Base-by-base conservation (phyloP, 2,113 vertebrate genomes). In the Recurvirostra avosetta region DNA sequence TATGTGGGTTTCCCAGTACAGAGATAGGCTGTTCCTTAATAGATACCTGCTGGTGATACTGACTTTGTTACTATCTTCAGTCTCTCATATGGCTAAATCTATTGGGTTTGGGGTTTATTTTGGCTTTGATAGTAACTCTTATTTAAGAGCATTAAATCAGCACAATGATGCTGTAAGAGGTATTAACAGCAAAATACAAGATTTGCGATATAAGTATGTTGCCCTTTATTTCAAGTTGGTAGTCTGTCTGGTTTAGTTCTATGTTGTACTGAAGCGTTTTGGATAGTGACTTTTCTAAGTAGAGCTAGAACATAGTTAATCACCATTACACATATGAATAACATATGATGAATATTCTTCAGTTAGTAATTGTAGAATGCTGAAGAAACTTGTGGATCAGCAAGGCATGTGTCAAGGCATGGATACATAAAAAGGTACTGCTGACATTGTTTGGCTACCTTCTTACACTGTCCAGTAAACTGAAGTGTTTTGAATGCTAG, bases 371-470 rank as follows among this genome's bases (percentile, higher is more conserved):
- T 9, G 8, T 56, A 40, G 34, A 81, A 43, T 38, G 14, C 45
- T 84, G 26, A 70, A 59, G 47, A 16, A 81, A 34, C 36, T 59
- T 74, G 27, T 34, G 18, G 20, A 70, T 77, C 40, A 70, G 18
- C 36, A 4, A 58, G 59, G 26, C 30, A 36, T 62, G 18, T 80
- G 18, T 80, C 43, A 72, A 19, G 29, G n/a, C 63, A 73, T 1
- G 1, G 63, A 11, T 56, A 43, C 0, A 0, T 29, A 38, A 56
- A 43, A 36, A 26, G 16, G 15, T 75, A 21, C 36, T 68, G 25
- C 71, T 75, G 67, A 36, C 6, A 3, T 32, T 63, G 26, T 66
- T 75, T 56, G 34, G 12, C 36, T 56, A 7, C 27, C 15, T 61
- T 17, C 38, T 84, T 38, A 8, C 12, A 5, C 38, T 67, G 50